A percentile compares a stretch with the other conserved stretches of the same genome.
These are phyloP conservation scores for Stomatorhinus ivindoensis DNA, from an alignment of 2,113 vertebrate species.

Conservation along the genomic window DNA sequence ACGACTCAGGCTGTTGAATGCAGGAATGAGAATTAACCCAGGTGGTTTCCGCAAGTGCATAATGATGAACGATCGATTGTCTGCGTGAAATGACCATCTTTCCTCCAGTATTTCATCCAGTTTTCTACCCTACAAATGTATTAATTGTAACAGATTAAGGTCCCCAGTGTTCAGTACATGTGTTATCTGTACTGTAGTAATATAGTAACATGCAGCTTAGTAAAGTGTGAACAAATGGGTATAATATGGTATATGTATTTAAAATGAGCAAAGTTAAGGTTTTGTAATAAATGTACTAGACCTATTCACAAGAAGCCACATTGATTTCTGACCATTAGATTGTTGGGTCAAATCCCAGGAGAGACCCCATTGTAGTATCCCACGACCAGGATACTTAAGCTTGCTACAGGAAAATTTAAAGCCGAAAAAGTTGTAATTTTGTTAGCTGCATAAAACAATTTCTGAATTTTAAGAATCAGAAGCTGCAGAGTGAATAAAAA, in stretches of 20 bases:
- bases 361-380: background rate
- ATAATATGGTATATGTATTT: background rate
- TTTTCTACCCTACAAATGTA: background rate
- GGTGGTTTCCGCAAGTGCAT: background rate
- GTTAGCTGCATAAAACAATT: background rate
- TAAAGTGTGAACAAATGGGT: background rate
- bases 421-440: background rate
- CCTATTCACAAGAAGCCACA: background rate
- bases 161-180: background rate
- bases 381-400: background rate
- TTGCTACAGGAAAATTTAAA: background rate
- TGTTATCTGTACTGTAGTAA: background rate
- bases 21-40: background rate
- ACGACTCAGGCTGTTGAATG: constrained; percentile 21
- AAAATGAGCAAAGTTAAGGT: background rate
- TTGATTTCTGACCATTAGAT: background rate
- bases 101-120: background rate
- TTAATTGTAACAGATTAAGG: background rate
- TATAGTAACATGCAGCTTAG: background rate
- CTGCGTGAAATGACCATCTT: background rate
- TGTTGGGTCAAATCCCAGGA: background rate
- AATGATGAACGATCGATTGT: background rate
- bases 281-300: background rate
- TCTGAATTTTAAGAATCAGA: background rate
- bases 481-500: background rate